Evolutionary conservation across 2,888 invertebrate genomes (phyloP), one percentile per base, ranked within the genome.

Genomic region (Temnothorax rugatulus): DNA sequence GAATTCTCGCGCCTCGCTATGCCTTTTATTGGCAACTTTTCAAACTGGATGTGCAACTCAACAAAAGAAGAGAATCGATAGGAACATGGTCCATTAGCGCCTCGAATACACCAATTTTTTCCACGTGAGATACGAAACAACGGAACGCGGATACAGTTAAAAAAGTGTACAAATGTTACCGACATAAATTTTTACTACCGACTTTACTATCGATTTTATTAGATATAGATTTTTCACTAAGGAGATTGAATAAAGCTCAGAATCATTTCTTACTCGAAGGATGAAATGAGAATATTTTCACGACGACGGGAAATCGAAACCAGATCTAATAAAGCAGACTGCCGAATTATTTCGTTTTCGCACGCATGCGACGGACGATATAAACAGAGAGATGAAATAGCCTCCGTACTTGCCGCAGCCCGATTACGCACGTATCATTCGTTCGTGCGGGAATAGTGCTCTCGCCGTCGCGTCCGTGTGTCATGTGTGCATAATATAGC

Each of bases 401-500:
- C 18, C 34, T 50, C 21, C 34, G 41, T 18, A 18, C 34, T 47
- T 15, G 29, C 74, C 47, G 21, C 47, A 63, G 38, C 38, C 38
- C 54, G 54, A 68, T 81, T 71, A 81, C 25, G 34, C 57, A 34
- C 68, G 79, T 79, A 79, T 79, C 79, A 71, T 38, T 47, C 34
- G 44, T 69, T 57, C 57, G 54, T 59, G 11, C 79, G 57, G 47
- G 71, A 73, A 76, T 81, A 84, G 50, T 13, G 54, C 64, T 59
- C 74, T 29, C 68, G 57, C 75, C n/a, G 25, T 13, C 73, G 57
- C 71, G 25, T 44, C 15, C 66, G 41, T 69, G 77, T 85, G 84
- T 84, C 83, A 82, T 79, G 83, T 76, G 82, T 69, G 86, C 90
- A 83, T 87, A 88, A 88, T 87, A 83, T 63, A 76, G 61, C 71